Evolutionary conservation across 92 coral and sea anemone genomes (phyloP).

Genomic region (Umimayanthus chanpuru): DNA sequence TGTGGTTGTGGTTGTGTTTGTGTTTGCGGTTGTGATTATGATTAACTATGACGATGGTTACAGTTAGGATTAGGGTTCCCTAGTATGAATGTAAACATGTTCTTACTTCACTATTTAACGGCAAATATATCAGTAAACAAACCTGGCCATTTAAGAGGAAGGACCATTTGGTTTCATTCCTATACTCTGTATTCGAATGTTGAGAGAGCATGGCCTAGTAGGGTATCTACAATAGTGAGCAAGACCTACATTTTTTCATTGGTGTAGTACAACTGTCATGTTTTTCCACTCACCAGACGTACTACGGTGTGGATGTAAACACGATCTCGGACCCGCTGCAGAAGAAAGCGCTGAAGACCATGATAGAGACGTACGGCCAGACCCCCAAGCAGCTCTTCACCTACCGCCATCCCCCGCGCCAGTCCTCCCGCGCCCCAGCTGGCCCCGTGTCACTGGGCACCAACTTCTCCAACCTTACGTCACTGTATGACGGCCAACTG

Average conservation of each 20-base stretch:
- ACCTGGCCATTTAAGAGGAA: no score
- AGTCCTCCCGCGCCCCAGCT: slow-evolving; percentile 44
- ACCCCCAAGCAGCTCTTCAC: slow-evolving; percentile 85
- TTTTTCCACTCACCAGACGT: slow-evolving; percentile 59
- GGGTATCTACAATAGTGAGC: not conserved
- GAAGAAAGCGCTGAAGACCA: slow-evolving; percentile 90
- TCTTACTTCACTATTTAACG: no score
- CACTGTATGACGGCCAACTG: slow-evolving; percentile 50
- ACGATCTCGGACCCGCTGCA: slow-evolving; percentile 87
- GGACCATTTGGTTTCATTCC: no score
- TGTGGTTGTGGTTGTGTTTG: no score
- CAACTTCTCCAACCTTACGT: slow-evolving; percentile 32
- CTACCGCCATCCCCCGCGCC: slow-evolving; percentile 82
- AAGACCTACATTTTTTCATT: not conserved
- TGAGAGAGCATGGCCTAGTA: no score
- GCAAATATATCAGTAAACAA: no score
- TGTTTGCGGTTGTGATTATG: not conserved
- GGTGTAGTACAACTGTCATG: not conserved
- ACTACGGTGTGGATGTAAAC: slow-evolving; percentile 87
- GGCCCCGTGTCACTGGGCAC: slow-evolving; percentile 37
- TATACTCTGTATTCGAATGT: no score
- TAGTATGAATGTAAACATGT: no score
- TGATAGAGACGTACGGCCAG: slow-evolving; percentile 98
- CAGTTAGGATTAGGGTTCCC: no score
- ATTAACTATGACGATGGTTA: not conserved